A percentile compares a stretch with the other conserved stretches of the same genome.
phyloP scores from a whole-genome alignment of 2,888 invertebrate genomes.

The Heliconius aoede region DNA sequence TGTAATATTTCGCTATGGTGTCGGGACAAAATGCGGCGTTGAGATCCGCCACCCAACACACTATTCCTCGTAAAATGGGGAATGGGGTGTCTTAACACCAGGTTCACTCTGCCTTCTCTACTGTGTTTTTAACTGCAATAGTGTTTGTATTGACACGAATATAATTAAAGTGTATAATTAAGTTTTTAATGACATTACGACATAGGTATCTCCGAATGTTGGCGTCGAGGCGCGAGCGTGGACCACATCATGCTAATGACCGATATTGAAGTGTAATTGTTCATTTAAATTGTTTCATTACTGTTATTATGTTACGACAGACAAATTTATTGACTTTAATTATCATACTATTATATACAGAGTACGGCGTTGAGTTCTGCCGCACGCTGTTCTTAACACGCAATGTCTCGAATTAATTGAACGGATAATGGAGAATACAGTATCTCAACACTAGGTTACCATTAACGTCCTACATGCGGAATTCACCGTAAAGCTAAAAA shows the following conservation, averaged over 20 bases:
- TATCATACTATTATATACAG: not conserved
- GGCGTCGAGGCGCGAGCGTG: constrained; percentile 31
- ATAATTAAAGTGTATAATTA: constrained; percentile 42
- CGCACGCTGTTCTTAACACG: too few species aligned
- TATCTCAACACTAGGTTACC: not conserved
- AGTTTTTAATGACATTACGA: constrained; percentile 42
- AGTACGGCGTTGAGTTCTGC: too few species aligned
- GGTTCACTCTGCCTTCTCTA: too few species aligned
- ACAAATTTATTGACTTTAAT: constrained; percentile 14
- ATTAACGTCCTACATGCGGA: not conserved
- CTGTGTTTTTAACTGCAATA: not conserved
- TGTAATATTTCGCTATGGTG: too few species aligned
- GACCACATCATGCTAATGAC: constrained; percentile 32
- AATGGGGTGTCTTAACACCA: too few species aligned
- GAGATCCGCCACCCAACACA: too few species aligned
- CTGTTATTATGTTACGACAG: constrained; percentile 37
- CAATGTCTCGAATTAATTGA: not conserved
- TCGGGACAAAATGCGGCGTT: too few species aligned
- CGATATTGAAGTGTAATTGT: constrained; percentile 43
- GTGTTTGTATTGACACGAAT: constrained; percentile 8
- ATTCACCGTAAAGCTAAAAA: not conserved
- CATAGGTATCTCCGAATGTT: constrained; percentile 35
- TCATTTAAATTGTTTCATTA: constrained; percentile 44
- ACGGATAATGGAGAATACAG: not conserved
- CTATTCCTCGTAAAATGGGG: too few species aligned